phyloP scores from a whole-genome alignment of 2,888 invertebrate genomes.

The Diarsia rubi region DNA sequence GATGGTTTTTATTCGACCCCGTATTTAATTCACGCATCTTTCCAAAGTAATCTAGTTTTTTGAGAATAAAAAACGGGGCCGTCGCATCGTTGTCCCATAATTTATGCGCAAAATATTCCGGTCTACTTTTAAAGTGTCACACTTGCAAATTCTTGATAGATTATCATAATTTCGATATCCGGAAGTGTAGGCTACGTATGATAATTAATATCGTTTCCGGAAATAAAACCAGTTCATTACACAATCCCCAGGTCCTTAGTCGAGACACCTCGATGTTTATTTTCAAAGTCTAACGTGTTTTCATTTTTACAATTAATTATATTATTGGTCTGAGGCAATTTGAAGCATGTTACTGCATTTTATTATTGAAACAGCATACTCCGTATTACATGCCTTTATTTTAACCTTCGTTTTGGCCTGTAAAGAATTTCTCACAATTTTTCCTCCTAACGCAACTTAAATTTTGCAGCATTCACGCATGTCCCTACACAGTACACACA shows the following conservation, averaged over 20 bases:
- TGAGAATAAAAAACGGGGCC: background rate
- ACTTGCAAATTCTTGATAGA: conserved; percentile 17
- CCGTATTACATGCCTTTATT: background rate
- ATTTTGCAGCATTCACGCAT: conserved; percentile 25
- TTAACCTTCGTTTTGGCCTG: background rate
- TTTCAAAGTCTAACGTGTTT: background rate
- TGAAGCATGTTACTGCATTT: conserved; percentile 9
- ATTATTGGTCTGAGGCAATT: conserved; percentile 11
- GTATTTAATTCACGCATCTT: background rate
- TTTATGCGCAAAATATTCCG: conserved; percentile 24
- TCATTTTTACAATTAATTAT: background rate
- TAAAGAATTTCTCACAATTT: conserved; percentile 32
- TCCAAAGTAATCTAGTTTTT: background rate
- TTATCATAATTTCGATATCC: conserved; percentile 31
- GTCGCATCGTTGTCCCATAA: background rate
- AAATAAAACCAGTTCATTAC: conserved; percentile 46
- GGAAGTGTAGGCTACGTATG: conserved; percentile 38
- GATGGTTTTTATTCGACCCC: background rate
- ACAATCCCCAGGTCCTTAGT: conserved; percentile 9
- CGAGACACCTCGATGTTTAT: conserved; percentile 5
- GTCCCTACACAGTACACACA: conserved; percentile 4
- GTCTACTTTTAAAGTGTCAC: conserved; percentile 24
- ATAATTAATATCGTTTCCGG: conserved; percentile 7
- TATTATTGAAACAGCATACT: conserved; percentile 12
- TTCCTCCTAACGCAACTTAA: conserved; percentile 47